Evolutionary conservation across 2,797 vertebrate species (phyloP).

Genomic region (Crax fasciolata): DNA sequence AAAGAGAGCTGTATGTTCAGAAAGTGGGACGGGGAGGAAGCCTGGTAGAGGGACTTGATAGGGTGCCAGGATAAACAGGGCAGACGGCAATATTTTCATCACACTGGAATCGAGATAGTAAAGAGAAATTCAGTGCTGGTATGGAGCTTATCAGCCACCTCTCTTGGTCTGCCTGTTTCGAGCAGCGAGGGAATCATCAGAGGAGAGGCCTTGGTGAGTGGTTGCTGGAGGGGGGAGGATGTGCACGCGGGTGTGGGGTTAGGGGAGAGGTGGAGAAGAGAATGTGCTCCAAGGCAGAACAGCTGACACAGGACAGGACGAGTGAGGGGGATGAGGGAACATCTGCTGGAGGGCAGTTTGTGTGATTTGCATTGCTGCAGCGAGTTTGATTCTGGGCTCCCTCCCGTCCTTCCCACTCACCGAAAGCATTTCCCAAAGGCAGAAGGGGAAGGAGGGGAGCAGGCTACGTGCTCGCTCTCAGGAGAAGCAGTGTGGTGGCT

Average conservation of each 20-base stretch:
- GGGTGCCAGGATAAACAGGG: slow-evolving; percentile 41
- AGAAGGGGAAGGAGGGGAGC: neutral
- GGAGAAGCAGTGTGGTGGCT: neutral
- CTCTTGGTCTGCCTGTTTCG: slow-evolving; percentile 30
- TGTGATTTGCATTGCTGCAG: neutral
- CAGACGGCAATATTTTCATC: slow-evolving; percentile 19
- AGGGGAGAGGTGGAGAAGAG: neutral
- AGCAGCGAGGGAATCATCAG: slow-evolving; percentile 30
- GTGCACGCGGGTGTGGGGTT: neutral
- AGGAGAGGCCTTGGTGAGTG: slow-evolving; percentile 52
- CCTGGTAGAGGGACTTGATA: slow-evolving; percentile 1
- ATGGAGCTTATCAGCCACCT: slow-evolving; percentile 53
- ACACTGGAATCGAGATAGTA: neutral
- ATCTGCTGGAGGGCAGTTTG: neutral
- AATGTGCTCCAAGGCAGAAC: neutral
- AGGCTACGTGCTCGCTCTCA: neutral
- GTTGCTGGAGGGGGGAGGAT: neutral
- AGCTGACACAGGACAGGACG: rapidly evolving
- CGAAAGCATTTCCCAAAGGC: neutral
- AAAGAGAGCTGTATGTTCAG: slow-evolving; percentile 45
- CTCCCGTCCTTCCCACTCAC: neutral
- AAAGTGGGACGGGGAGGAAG: slow-evolving; percentile 40
- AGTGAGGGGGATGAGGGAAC: neutral
- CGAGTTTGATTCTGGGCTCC: neutral
- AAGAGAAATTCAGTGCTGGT: neutral